These are phyloP conservation scores for Apeltes quadracus DNA, from an alignment of 2,113 vertebrate species.

Conservation along the genomic window DNA sequence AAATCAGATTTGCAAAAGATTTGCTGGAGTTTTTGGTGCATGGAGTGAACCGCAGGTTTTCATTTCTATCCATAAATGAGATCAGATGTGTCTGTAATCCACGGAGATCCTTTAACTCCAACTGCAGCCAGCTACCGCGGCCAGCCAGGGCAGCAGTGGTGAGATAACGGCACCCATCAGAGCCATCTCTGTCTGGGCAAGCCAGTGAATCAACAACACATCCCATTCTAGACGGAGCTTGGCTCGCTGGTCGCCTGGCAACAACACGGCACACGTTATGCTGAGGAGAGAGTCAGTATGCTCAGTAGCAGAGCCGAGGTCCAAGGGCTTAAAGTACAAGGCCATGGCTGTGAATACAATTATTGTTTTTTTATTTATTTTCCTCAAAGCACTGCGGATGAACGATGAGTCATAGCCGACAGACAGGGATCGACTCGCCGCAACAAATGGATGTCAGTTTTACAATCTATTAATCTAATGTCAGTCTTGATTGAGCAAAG, in stretches of 20 bases:
- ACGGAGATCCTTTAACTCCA: conserved; percentile 22
- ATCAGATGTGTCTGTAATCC: conserved; percentile 23
- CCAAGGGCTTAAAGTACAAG: conserved; percentile 56
- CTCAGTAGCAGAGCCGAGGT: conserved; percentile 46
- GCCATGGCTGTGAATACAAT: conserved; percentile 56
- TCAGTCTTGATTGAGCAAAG: conserved; percentile 7
- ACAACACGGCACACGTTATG: conserved; percentile 62
- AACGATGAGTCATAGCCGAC: conserved; percentile 52
- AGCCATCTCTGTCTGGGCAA: conserved; percentile 61
- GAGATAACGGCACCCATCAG: conserved; percentile 69
- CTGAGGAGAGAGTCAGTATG: conserved; percentile 14
- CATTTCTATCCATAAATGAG: conserved; percentile 2
- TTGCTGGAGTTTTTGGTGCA: not conserved
- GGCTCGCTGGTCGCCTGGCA: conserved; percentile 77
- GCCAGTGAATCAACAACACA: conserved; percentile 74
- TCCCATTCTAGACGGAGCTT: conserved; percentile 69
- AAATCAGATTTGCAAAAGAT: not conserved
- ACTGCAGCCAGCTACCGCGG: not conserved
- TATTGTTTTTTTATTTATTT: not conserved
- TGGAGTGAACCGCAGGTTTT: not conserved
- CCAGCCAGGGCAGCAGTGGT: conserved; percentile 40
- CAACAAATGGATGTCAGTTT: conserved; percentile 46
- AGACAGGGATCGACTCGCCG: not conserved
- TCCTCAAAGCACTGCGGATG: conserved; percentile 3
- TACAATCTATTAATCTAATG: conserved; percentile 26